phyloP scores from a whole-genome alignment of 2,113 vertebrate species.

The Sphaerodactylus townsendi region DNA sequence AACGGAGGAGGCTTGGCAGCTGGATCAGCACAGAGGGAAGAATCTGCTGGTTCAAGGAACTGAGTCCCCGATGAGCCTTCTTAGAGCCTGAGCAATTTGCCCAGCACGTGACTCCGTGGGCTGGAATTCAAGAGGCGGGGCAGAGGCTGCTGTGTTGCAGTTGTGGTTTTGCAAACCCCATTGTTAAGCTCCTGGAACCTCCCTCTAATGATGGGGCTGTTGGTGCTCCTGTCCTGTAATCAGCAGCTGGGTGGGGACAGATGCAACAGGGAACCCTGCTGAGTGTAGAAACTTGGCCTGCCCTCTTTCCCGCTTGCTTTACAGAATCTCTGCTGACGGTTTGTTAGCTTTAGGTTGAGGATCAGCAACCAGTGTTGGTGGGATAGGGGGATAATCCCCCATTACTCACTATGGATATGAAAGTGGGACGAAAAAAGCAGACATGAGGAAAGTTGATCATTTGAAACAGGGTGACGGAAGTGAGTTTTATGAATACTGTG shows the following conservation, averaged over 20 bases:
- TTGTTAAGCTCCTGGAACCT: not conserved
- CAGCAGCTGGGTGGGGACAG: not conserved
- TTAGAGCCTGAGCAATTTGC: too few relatives aligned
- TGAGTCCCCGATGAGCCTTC: too few relatives aligned
- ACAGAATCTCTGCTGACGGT: not conserved
- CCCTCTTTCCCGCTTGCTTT: not conserved
- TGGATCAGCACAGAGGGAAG: not conserved
- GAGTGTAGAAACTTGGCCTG: not conserved
- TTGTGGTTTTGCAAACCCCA: not conserved
- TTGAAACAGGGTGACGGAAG: too few relatives aligned
- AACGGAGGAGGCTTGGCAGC: not conserved
- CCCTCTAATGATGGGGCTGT: not conserved
- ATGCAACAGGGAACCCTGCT: not conserved
- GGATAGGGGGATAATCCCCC: too few relatives aligned
- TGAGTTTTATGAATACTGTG: too few relatives aligned
- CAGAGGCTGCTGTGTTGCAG: not conserved
- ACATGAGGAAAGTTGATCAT: too few relatives aligned
- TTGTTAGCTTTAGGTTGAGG: too few relatives aligned
- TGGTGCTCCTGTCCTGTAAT: not conserved
- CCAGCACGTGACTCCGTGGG: not conserved
- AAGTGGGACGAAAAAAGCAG: too few relatives aligned
- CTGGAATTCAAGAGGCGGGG: not conserved
- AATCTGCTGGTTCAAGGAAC: not conserved
- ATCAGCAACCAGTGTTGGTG: too few relatives aligned
- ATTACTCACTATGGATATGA: too few relatives aligned